phyloP scores from a whole-genome alignment of 2,888 invertebrate species.

The Ellobium chinense region DNA sequence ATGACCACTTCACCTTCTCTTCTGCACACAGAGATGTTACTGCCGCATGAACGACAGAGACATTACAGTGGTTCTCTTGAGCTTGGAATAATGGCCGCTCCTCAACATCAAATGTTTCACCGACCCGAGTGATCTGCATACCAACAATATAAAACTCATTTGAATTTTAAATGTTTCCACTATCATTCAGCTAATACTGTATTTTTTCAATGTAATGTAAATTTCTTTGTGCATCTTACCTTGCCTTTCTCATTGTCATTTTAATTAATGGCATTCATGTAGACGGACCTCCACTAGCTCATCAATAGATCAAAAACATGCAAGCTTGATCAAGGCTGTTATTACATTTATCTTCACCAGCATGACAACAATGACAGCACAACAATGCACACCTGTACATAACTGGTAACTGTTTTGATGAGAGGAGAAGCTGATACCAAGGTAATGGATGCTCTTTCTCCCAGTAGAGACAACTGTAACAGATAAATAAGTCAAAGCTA shows the following conservation, averaged over 20 bases:
- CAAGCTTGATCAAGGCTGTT: too few relatives aligned
- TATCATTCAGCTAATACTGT: too few relatives aligned
- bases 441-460: conserved; percentile 85
- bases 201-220: too few relatives aligned
- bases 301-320: too few relatives aligned
- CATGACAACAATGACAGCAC: too few relatives aligned
- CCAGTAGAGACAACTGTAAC: conserved; percentile 82
- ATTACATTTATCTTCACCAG: too few relatives aligned
- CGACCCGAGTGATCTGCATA: conserved; percentile 11
- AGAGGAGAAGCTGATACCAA: conserved; percentile 91
- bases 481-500: too few relatives aligned
- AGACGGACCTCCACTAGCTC: too few relatives aligned
- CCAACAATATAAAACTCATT: conserved; percentile 18
- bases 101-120: conserved; percentile 85
- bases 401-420: conserved; percentile 93
- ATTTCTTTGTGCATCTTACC: too few relatives aligned
- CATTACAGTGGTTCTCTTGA: conserved; percentile 81
- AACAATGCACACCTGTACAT: conserved; percentile 85
- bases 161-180: too few relatives aligned
- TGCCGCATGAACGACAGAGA: conserved; percentile 82
- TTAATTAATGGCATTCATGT: too few relatives aligned
- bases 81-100: conserved; percentile 83
- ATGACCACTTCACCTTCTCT: conserved; percentile 75
- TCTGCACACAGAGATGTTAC: conserved; percentile 75
- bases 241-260: too few relatives aligned